Conservation (phyloP, 2,888 invertebrate genomes). For the Metellina segmentata region DNA sequence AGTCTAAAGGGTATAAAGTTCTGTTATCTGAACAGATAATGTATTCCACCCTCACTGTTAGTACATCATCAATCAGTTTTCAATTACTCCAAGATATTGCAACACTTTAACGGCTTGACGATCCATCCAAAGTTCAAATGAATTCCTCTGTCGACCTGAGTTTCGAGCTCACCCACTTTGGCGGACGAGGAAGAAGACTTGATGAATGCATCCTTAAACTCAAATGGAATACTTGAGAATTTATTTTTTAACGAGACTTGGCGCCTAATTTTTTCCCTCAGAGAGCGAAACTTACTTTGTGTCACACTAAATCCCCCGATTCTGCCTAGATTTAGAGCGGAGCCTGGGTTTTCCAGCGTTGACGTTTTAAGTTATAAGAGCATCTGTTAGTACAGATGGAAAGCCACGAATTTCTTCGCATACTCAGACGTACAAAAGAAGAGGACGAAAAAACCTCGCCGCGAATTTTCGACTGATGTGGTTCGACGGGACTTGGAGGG, state of each 20-base stretch:
- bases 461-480: slow-evolving; percentile 30
- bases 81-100: not conserved
- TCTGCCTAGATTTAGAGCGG: slow-evolving; percentile 20
- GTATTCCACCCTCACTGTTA: too few species aligned
- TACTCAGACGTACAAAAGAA: slow-evolving; percentile 28
- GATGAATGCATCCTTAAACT: slow-evolving; percentile 15
- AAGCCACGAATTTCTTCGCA: slow-evolving; percentile 38
- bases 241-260: not conserved
- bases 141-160: not conserved
- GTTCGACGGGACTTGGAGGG: not conserved
- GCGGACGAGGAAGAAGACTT: not conserved
- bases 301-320: slow-evolving; percentile 37
- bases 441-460: not conserved
- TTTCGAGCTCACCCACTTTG: not conserved
- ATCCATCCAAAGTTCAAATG: not conserved
- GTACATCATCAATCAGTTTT: too few species aligned
- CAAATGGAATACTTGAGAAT: slow-evolving; percentile 6
- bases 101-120: not conserved
- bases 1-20: too few species aligned
- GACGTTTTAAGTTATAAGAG: slow-evolving; percentile 57
- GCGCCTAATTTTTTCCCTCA: slow-evolving; percentile 26
- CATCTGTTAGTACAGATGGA: slow-evolving; percentile 66
- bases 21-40: too few species aligned
- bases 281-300: not conserved
- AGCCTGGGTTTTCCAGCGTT: slow-evolving; percentile 48